Percentiles rank a stretch among this genome's conserved stretches.
These are phyloP conservation scores for Mnemiopsis leidyi DNA, from an alignment of 37 sponge, comb jelly and placozoan genomes.

Conservation along the genomic window DNA sequence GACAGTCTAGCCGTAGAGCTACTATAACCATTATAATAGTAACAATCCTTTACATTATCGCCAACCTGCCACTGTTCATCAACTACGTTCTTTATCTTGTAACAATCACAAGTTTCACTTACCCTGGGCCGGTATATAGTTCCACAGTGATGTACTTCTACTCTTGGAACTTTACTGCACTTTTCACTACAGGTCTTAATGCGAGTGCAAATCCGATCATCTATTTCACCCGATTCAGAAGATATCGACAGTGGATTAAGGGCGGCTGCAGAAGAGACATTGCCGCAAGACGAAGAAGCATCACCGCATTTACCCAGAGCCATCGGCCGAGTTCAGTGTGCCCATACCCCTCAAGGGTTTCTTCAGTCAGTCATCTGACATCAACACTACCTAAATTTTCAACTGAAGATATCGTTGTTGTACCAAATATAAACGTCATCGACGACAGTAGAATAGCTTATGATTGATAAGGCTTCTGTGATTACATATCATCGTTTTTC, in stretches of 20 bases:
- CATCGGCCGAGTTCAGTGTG: too few species aligned
- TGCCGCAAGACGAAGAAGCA: too few species aligned
- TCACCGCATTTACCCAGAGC: too few species aligned
- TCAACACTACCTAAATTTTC: too few species aligned
- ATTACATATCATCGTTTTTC: too few species aligned
- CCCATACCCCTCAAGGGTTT: too few species aligned
- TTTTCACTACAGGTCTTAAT: neutral
- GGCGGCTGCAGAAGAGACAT: neutral
- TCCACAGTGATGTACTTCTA: neutral
- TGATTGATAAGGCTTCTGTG: too few species aligned
- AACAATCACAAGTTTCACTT: neutral
- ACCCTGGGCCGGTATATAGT: neutral
- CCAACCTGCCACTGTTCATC: neutral
- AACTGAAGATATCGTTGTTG: too few species aligned
- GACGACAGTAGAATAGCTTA: too few species aligned
- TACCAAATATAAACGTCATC: too few species aligned
- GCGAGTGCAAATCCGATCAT: neutral
- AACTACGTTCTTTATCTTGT: constrained; percentile 1
- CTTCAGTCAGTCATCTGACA: too few species aligned
- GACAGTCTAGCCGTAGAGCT: neutral
- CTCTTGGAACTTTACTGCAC: constrained; percentile 26
- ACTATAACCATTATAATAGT: neutral
- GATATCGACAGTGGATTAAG: neutral
- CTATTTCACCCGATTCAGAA: neutral
- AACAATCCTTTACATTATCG: neutral